Conservation (phyloP, 2,113 vertebrate species). For the Herpetotheres cachinnans region DNA sequence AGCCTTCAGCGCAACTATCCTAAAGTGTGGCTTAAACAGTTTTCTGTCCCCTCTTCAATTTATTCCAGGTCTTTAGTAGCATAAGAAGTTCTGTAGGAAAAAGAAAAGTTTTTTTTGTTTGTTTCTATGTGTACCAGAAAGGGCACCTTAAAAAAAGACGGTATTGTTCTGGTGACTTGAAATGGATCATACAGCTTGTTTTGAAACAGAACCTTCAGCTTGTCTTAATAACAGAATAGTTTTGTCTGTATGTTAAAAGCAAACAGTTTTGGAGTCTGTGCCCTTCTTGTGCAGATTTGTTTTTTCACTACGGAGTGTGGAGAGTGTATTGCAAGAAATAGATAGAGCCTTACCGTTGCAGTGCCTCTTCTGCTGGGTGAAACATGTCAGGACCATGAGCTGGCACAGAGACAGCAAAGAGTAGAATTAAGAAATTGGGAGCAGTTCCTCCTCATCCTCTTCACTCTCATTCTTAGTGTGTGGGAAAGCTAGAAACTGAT, state of each 20-base stretch:
- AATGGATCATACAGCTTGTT: not conserved
- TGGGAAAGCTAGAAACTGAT: not conserved
- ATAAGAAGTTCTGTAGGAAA: not conserved
- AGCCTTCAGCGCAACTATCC: not conserved
- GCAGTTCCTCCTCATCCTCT: not conserved
- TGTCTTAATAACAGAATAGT: not conserved
- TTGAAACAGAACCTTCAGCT: not conserved
- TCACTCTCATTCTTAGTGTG: not conserved
- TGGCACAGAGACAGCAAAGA: not conserved
- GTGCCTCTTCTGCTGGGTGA: not conserved
- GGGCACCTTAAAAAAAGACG: not conserved
- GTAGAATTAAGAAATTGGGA: not conserved
- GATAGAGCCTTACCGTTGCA: not conserved
- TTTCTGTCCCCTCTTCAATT: not conserved
- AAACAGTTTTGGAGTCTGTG: not conserved
- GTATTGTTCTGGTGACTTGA: not conserved
- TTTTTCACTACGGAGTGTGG: rapidly evolving
- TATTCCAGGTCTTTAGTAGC: not conserved
- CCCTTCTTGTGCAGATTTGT: not conserved
- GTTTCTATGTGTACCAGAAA: not conserved
- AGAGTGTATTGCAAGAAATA: not conserved
- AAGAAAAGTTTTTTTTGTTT: not conserved
- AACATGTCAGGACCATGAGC: not conserved
- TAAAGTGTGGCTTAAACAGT: not conserved
- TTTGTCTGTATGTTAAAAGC: not conserved